Conservation (phyloP, 2,113 vertebrate genomes). For the Pelecanus crispus region DNA sequence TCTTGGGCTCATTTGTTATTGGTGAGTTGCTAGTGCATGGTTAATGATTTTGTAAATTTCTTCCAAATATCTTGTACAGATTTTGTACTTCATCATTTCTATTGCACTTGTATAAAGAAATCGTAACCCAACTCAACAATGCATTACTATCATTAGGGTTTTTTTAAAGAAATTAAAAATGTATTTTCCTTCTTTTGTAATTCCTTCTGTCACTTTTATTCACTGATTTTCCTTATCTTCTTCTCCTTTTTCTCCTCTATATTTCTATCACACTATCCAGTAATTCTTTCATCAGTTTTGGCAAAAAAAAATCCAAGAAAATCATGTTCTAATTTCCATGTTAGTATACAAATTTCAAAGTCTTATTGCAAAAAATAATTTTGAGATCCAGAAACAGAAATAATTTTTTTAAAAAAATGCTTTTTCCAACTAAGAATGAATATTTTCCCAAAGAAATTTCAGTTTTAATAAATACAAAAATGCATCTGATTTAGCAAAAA, state of each 20-base stretch:
- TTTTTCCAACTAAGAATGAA: not conserved
- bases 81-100: not conserved
- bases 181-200: not conserved
- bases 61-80: not conserved
- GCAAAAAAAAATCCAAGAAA: not conserved
- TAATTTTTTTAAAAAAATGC: not conserved
- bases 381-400: not conserved
- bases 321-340: not conserved
- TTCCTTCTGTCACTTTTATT: not conserved
- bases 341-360: not conserved
- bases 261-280: not conserved
- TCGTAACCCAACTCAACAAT: not conserved
- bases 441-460: not conserved
- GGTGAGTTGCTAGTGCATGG: not conserved
- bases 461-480: not conserved
- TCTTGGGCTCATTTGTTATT: not conserved
- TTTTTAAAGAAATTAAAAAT: not conserved
- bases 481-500: not conserved
- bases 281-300: not conserved
- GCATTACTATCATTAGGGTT: rapidly evolving
- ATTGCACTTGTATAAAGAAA: not conserved
- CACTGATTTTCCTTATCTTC: not conserved
- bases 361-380: not conserved
- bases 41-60: not conserved
- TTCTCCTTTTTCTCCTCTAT: not conserved